These are phyloP conservation scores for Danio jaintianensis DNA, from an alignment of 2,797 vertebrate genomes.

Conservation along the genomic window DNA sequence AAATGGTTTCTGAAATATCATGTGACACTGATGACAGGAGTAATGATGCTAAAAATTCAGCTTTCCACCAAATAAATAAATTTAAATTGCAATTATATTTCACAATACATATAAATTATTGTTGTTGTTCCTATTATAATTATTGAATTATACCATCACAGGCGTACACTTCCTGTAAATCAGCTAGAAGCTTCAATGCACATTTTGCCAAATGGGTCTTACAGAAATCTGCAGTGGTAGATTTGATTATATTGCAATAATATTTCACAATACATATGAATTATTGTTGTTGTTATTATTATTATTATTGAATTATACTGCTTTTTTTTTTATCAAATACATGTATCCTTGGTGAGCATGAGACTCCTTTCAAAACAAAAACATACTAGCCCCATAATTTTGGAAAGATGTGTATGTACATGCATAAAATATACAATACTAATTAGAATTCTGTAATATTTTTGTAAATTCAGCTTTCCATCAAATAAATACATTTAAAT, in stretches of 20 bases:
- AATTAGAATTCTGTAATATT: not conserved
- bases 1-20: not conserved
- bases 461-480: not conserved
- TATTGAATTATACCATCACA: too few relatives aligned
- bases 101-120: too few relatives aligned
- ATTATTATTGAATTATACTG: not conserved
- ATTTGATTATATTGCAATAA: too few relatives aligned
- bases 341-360: not conserved
- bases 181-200: too few relatives aligned
- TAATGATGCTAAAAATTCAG: not conserved
- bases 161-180: too few relatives aligned
- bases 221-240: too few relatives aligned
- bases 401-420: not conserved
- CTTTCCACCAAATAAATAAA: too few relatives aligned
- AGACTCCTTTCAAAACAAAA: not conserved
- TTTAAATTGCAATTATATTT: too few relatives aligned
- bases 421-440: not conserved
- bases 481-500: too few relatives aligned
- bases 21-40: not conserved
- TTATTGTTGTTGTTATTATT: not conserved
- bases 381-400: not conserved
- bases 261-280: not conserved
- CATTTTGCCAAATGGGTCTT: too few relatives aligned
- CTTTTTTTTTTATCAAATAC: not conserved
- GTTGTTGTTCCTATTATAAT: too few relatives aligned